Percentiles rank a stretch among this genome's conserved stretches.
Conservation (phyloP, 2,113 vertebrate genomes). For the Thamnophis sirtalis region DNA sequence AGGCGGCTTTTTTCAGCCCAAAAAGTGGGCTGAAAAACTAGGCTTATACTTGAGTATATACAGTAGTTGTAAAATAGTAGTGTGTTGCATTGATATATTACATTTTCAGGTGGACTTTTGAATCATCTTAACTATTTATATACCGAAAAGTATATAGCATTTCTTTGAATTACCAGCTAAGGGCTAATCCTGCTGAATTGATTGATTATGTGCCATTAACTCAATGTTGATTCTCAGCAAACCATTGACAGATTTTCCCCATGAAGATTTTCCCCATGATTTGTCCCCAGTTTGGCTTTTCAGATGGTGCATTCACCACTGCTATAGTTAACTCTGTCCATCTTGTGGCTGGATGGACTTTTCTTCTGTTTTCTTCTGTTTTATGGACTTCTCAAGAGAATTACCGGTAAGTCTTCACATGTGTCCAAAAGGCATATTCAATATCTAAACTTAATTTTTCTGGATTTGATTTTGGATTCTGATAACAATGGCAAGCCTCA, state of each 20-base stretch:
- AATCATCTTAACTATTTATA: neutral
- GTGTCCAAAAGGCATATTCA: neutral
- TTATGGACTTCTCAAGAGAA: neutral
- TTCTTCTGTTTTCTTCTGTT: neutral
- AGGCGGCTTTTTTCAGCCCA: no score
- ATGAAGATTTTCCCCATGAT: neutral
- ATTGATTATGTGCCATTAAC: neutral
- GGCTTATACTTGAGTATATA: no score
- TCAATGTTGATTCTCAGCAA: neutral
- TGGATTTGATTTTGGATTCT: neutral
- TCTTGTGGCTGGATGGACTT: neutral
- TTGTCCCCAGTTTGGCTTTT: neutral
- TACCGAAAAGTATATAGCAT: neutral
- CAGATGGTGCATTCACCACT: neutral
- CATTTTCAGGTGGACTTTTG: neutral
- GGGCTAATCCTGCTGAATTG: neutral
- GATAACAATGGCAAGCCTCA: neutral
- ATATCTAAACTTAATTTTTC: neutral
- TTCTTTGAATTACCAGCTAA: neutral
- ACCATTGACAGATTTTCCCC: neutral
- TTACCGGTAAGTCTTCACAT: neutral
- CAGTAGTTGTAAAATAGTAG: neutral
- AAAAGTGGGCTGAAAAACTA: no score
- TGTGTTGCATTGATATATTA: neutral
- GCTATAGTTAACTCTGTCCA: neutral